A percentile compares a stretch with the other conserved stretches of the same genome.
phyloP scores from a whole-genome alignment of 2,113 vertebrate genomes.

The Cariama cristata region DNA sequence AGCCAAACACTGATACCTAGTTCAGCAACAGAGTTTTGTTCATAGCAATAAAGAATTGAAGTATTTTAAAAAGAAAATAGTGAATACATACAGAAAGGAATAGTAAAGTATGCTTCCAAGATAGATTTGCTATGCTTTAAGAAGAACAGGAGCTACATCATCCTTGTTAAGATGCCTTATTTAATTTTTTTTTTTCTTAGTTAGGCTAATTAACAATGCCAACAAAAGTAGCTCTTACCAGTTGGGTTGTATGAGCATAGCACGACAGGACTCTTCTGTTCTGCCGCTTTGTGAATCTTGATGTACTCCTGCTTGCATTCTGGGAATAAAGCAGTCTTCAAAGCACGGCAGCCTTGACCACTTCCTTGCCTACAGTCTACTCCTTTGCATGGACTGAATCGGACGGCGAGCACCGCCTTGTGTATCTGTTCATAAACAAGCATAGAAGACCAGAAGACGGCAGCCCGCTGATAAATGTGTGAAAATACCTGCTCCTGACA shows the following conservation, averaged over 20 bases:
- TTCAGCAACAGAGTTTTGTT: background rate
- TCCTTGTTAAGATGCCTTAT: background rate
- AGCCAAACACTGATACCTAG: background rate
- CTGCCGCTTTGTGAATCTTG: background rate
- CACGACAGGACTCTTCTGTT: background rate
- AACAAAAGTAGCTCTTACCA: background rate
- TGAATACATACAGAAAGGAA: background rate
- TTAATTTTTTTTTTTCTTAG: background rate
- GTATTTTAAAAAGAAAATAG: background rate
- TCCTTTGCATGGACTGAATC: background rate
- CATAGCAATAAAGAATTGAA: background rate
- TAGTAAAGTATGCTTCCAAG: background rate
- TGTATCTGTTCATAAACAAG: accelerated
- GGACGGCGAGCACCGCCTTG: background rate
- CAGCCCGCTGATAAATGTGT: background rate
- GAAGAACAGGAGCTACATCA: background rate
- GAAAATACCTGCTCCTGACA: background rate
- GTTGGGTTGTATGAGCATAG: accelerated
- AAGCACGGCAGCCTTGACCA: background rate
- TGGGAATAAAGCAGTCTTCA: background rate
- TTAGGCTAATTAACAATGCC: background rate
- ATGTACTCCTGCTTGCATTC: background rate
- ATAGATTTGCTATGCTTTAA: background rate
- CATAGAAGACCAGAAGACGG: background rate
- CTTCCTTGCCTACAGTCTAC: background rate